phyloP scores from a whole-genome alignment of 2,888 invertebrate species.

The Drosophila planitibia region DNA sequence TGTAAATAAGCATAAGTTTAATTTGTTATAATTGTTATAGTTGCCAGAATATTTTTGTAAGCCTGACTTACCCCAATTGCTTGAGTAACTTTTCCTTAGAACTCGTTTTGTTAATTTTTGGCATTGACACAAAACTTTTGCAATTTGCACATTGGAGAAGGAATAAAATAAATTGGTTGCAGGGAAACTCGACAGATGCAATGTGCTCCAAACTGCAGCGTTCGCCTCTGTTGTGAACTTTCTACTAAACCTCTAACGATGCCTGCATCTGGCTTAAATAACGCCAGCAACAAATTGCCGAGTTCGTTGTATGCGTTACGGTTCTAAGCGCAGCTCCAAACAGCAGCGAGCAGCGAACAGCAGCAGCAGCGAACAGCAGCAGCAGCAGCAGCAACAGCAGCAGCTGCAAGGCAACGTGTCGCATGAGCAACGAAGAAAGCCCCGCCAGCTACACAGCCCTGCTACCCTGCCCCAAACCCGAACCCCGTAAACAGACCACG shows the following conservation, averaged over 20 bases:
- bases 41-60: background rate
- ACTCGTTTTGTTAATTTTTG: slow-evolving; percentile 75
- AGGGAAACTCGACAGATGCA: slow-evolving; percentile 26
- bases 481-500: background rate
- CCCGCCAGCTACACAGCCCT: slow-evolving; percentile 2
- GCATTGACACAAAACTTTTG: slow-evolving; percentile 85
- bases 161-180: slow-evolving; percentile 35
- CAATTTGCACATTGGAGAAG: slow-evolving; percentile 65
- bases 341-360: background rate
- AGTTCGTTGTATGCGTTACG: slow-evolving; percentile 51
- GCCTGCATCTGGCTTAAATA: slow-evolving; percentile 78
- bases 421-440: slow-evolving; percentile 58
- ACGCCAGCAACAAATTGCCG: slow-evolving; percentile 22
- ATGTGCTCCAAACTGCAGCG: slow-evolving; percentile 33
- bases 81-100: slow-evolving; percentile 73
- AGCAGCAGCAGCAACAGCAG: background rate
- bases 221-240: slow-evolving; percentile 66
- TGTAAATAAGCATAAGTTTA: slow-evolving; percentile 32
- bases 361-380: slow-evolving; percentile 11
- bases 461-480: background rate
- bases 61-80: slow-evolving; percentile 57
- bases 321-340: slow-evolving; percentile 42
- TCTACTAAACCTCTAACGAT: slow-evolving; percentile 77
- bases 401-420: slow-evolving; percentile 49
- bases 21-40: background rate